Percentiles rank a stretch among this genome's conserved stretches.
Conservation (phyloP, 2,113 vertebrate genomes). For the Nothobranchius kuhntae region DNA sequence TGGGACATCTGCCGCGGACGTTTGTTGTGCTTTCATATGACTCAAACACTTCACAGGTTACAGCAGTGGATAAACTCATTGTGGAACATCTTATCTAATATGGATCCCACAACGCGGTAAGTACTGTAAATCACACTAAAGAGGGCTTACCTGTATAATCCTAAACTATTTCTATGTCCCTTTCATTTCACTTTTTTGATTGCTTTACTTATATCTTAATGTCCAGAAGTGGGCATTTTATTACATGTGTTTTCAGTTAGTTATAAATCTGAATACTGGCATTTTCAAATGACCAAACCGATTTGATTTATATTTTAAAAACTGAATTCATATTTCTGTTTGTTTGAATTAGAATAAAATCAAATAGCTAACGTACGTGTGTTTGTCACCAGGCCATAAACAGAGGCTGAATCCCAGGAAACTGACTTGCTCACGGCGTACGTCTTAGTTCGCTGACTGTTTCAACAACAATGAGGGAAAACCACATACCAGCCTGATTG, state of each 20-base stretch:
- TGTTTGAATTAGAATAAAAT: too few relatives aligned
- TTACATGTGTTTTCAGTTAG: too few relatives aligned
- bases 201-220: neutral
- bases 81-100: neutral
- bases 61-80: neutral
- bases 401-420: neutral
- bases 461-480: neutral
- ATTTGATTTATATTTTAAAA: neutral
- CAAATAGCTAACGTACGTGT: too few relatives aligned
- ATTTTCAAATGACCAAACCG: neutral
- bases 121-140: neutral
- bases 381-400: neutral
- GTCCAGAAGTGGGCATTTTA: neutral
- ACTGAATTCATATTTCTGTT: too few relatives aligned
- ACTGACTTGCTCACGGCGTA: neutral
- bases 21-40: conserved; percentile 18
- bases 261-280: too few relatives aligned
- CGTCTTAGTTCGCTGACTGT: neutral
- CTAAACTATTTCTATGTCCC: neutral
- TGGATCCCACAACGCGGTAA: conserved; percentile 28
- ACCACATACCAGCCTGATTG: conserved; percentile 9
- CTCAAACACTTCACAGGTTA: conserved; percentile 3
- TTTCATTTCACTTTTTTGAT: neutral
- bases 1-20: conserved; percentile 14
- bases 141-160: neutral